These are phyloP conservation scores for Tinamus guttatus DNA, from an alignment of 2,113 vertebrate species.

Conservation along the genomic window DNA sequence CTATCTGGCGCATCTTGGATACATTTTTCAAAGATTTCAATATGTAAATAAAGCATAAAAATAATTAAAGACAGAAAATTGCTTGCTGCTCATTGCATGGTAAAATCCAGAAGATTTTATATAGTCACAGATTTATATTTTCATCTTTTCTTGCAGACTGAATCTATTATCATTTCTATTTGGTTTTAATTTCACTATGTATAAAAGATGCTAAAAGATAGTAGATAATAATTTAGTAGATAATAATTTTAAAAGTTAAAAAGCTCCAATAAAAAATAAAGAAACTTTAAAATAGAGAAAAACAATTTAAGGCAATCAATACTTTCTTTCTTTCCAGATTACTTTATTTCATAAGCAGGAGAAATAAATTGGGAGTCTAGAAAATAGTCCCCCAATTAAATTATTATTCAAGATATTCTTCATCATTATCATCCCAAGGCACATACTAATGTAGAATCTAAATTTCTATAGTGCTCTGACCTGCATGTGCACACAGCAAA, in stretches of 20 bases:
- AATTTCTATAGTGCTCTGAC: background rate
- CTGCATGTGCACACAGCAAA: background rate
- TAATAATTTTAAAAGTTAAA: background rate
- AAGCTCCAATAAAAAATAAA: background rate
- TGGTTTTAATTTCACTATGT: background rate
- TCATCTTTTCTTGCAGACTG: background rate
- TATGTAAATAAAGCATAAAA: background rate
- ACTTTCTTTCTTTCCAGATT: too few species aligned
- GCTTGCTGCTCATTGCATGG: background rate
- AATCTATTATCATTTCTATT: background rate
- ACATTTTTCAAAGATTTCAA: background rate
- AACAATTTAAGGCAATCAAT: background rate
- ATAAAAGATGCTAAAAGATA: background rate
- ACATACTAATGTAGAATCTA: background rate
- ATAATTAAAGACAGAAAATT: background rate
- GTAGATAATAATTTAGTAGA: background rate
- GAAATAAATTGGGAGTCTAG: background rate
- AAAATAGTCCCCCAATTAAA: background rate
- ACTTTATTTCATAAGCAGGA: background rate
- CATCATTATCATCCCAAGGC: background rate
- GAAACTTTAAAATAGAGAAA: background rate
- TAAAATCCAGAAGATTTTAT: background rate
- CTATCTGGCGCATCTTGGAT: background rate
- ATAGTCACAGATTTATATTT: background rate
- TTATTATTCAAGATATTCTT: background rate